phyloP scores from a whole-genome alignment of 2,888 invertebrate genomes.

The Antitype chi region DNA sequence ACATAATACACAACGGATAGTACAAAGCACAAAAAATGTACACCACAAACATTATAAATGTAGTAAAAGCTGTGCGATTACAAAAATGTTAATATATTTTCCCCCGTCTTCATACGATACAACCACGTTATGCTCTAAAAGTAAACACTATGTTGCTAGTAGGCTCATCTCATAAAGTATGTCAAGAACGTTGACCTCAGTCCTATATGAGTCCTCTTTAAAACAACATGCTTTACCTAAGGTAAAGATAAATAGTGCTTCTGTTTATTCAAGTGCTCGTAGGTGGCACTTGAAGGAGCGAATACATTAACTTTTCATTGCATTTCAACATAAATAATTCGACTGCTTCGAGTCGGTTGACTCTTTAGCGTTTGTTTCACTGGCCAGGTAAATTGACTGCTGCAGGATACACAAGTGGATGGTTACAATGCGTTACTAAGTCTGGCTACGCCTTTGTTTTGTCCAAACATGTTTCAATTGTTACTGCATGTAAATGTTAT shows the following conservation, averaged over 20 bases:
- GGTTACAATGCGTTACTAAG: conserved; percentile 68
- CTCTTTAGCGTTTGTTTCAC: conserved; percentile 59
- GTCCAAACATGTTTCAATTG: conserved; percentile 82
- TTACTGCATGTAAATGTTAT: conserved; percentile 82
- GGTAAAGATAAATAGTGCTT: conserved; percentile 83
- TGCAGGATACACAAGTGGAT: conserved; percentile 57
- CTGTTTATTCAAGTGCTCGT: conserved; percentile 83
- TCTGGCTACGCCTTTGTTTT: conserved; percentile 82
- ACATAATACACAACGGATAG: conserved; percentile 27
- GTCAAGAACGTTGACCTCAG: conserved; percentile 83
- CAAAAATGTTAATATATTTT: conserved; percentile 18
- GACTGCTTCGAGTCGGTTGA: conserved; percentile 41
- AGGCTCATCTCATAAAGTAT: conserved; percentile 70
- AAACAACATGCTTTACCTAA: conserved; percentile 81
- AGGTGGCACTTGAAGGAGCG: conserved; percentile 79
- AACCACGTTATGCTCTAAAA: conserved; percentile 31
- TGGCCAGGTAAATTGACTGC: conserved; percentile 61
- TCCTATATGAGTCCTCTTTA: conserved; percentile 77
- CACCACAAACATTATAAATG: conserved; percentile 15
- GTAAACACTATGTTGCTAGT: conserved; percentile 59
- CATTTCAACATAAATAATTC: conserved; percentile 66
- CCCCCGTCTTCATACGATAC: conserved; percentile 12
- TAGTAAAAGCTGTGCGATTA: not conserved
- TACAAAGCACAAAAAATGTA: conserved; percentile 24
- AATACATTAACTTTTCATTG: conserved; percentile 73